These are phyloP conservation scores for Orius insidiosus DNA, from an alignment of 1,140 invertebrate genomes.

Conservation along the genomic window DNA sequence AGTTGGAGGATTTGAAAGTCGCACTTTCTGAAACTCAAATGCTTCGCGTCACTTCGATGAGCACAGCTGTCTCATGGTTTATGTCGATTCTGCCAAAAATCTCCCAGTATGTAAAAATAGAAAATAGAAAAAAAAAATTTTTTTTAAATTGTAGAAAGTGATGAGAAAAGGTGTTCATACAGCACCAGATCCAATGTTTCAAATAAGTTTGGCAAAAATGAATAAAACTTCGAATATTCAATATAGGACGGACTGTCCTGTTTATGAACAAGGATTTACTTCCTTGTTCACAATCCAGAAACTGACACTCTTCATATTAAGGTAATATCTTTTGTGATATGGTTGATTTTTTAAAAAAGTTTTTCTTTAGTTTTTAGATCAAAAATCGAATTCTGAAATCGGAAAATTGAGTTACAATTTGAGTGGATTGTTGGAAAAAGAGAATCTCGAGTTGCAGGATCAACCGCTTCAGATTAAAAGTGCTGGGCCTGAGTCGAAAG, in stretches of 20 bases:
- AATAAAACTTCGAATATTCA: conserved; percentile 48
- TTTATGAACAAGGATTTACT: conserved; percentile 74
- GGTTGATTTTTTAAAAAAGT: background rate
- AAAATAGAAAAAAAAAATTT: background rate
- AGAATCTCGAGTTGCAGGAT: conserved; percentile 55
- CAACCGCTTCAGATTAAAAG: conserved; percentile 64
- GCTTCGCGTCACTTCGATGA: conserved; percentile 53
- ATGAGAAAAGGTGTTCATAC: conserved; percentile 42
- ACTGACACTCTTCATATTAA: conserved; percentile 63
- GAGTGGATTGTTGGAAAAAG: conserved; percentile 48
- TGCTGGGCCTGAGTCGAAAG: conserved; percentile 58
- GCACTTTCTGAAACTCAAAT: conserved; percentile 59
- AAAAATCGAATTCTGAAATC: conserved; percentile 55
- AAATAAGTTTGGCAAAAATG: conserved; percentile 49
- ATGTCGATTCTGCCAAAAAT: conserved; percentile 76
- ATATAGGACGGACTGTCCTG: conserved; percentile 52
- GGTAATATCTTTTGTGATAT: conserved; percentile 29
- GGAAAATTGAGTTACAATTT: conserved; percentile 57
- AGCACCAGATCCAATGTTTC: conserved; percentile 60
- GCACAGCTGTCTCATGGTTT: conserved; percentile 64
- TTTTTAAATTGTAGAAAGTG: conserved; percentile 35
- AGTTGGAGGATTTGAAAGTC: conserved; percentile 49
- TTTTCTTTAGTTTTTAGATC: conserved; percentile 50
- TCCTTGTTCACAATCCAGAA: conserved; percentile 77
- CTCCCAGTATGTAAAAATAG: conserved; percentile 60